Evolutionary conservation across 2,113 vertebrate genomes (phyloP), one percentile per base, ranked within the genome.

Genomic region (Oxyruncus cristatus): DNA sequence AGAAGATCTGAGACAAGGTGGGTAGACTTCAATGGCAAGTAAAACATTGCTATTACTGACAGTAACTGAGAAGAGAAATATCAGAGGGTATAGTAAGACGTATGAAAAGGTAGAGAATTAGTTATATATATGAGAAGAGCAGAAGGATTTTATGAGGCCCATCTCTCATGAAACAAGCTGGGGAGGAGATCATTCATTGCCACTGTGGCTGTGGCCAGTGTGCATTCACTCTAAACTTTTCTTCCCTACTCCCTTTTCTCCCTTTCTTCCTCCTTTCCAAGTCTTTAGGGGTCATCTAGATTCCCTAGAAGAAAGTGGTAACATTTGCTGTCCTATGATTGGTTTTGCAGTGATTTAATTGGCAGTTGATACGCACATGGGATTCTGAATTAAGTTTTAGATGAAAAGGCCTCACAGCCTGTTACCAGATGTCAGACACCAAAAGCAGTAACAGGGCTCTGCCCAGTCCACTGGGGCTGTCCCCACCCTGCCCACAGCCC

Each of bases 151-250:
- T 81, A 6, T 52, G 37, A 86, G 49, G 42, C 11, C 19, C 7
- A 4, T 56, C 12, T 92, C 26, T 27, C 33, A 20, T 41, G 28
- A 70, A 89, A 62, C 12, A 70, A 79, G 12, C 35, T 8, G 44
- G 33, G 8, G 19, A 56, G 14, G n/a, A 65, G 30, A 24, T 35
- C 1, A 23, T 61, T 89, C 27, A 3, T 71, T 75, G 35, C 19
- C 19, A n/a, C 33, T 0, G 0, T 58, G 33, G 28, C 18, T 0
- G 0, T 58, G 33, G 32, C 15, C 4, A 5, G 28, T 1, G 1
- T 68, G 14, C 24, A 50, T 49, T 49, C 18, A 8, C 52, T 91
- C 41, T 76, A 41, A 83, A 30, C 8, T 80, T 61, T 74, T 81
- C 46, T 62, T 85, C 33, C 0, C 0, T 35, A 9, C 14, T 49